These are phyloP conservation scores for Latrodectus hesperus DNA, from an alignment of 2,888 invertebrate species.

Conservation along the genomic window DNA sequence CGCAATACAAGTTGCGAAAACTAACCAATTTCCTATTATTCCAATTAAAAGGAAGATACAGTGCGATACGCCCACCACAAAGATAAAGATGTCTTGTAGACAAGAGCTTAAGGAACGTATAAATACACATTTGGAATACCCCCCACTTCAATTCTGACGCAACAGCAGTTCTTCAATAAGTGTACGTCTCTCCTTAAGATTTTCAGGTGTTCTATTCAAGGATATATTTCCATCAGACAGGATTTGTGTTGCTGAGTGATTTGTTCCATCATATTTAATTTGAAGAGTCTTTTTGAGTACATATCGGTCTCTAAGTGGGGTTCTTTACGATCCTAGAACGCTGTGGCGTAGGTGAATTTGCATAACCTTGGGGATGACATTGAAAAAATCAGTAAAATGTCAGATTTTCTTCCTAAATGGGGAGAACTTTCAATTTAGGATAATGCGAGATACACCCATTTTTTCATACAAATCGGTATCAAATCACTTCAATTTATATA, in stretches of 20 bases:
- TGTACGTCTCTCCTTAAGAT: not conserved
- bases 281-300: slow-evolving; percentile 20
- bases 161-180: not conserved
- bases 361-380: too few species aligned
- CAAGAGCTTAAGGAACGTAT: not conserved
- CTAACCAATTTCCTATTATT: slow-evolving; percentile 40
- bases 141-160: slow-evolving; percentile 20
- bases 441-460: too few species aligned
- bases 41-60: slow-evolving; percentile 29
- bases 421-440: too few species aligned
- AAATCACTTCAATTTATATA: too few species aligned
- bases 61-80: slow-evolving; percentile 16
- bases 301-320: not conserved
- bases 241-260: slow-evolving; percentile 22
- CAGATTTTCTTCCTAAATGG: too few species aligned
- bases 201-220: slow-evolving; percentile 55
- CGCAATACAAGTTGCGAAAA: slow-evolving; percentile 20
- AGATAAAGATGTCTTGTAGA: slow-evolving; percentile 28
- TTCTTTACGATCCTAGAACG: not conserved
- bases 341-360: slow-evolving; percentile 10
- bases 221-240: slow-evolving; percentile 2
- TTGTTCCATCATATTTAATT: slow-evolving; percentile 35
- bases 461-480: too few species aligned
- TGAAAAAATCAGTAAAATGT: too few species aligned
- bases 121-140: slow-evolving; percentile 9